These are phyloP conservation scores for Biston stratarius DNA, from an alignment of 2,888 invertebrate genomes.

Conservation along the genomic window DNA sequence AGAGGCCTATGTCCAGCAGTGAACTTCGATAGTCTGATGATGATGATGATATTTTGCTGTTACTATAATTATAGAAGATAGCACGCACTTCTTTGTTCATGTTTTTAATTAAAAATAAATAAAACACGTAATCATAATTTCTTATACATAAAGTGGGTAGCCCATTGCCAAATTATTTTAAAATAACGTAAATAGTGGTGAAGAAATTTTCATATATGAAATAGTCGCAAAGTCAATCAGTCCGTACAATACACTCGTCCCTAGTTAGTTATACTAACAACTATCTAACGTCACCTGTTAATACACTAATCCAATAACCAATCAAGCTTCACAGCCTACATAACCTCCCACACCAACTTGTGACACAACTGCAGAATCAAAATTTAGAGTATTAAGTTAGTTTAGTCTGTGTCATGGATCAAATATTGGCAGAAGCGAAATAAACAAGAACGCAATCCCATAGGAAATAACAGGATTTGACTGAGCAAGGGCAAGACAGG, in stretches of 20 bases:
- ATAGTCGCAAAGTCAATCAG: neutral
- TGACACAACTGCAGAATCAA: conserved; percentile 18
- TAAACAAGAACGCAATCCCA: conserved; percentile 58
- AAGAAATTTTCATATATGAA: no score
- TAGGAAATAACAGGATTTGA: conserved; percentile 69
- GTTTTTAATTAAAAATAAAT: no score
- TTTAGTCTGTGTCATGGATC: conserved; percentile 31
- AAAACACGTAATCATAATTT: no score
- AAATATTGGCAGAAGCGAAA: conserved; percentile 48
- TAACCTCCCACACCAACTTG: neutral
- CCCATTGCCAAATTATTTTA: no score
- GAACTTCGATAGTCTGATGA: no score
- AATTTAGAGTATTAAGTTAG: neutral
- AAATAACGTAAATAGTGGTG: no score
- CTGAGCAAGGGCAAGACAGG: conserved; percentile 53
- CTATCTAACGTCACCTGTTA: conserved; percentile 15
- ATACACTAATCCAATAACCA: conserved; percentile 44
- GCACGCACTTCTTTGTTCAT: no score
- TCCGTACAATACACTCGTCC: neutral
- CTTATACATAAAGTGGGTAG: no score
- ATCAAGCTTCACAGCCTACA: conserved; percentile 40
- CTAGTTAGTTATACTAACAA: neutral
- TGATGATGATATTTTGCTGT: no score
- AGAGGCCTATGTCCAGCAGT: no score
- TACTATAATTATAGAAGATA: no score